Evolutionary conservation across 2,113 vertebrate species (phyloP).

Genomic region (Tonatia bakeri): DNA sequence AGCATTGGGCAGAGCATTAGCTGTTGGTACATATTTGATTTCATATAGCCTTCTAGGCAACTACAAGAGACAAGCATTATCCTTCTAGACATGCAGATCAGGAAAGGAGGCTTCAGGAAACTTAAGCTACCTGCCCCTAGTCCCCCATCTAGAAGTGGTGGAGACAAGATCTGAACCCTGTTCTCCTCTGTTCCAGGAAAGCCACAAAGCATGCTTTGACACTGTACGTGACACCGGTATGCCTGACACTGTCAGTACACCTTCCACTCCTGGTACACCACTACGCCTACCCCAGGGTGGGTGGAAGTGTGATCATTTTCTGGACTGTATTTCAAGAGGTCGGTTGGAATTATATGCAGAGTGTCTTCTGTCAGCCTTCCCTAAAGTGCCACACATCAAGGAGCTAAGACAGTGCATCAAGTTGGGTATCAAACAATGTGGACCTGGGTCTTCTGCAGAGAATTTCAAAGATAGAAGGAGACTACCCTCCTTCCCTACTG

Average conservation of each 20-base stretch:
- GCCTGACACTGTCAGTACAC: not conserved
- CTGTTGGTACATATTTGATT: not conserved
- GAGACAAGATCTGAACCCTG: not conserved
- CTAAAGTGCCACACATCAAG: not conserved
- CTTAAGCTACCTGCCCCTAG: not conserved
- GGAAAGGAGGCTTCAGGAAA: not conserved
- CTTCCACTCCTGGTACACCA: not conserved
- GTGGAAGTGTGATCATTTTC: not conserved
- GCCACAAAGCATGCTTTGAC: not conserved
- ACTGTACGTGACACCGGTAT: accelerated
- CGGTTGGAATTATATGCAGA: not conserved
- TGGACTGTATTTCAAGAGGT: not conserved
- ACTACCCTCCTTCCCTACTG: not conserved
- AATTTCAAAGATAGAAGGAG: not conserved
- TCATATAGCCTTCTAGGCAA: not conserved
- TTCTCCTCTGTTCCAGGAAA: not conserved
- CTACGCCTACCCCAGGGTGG: no score
- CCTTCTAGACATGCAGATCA: not conserved
- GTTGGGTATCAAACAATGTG: not conserved
- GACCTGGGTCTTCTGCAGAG: not conserved
- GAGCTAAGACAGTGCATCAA: not conserved
- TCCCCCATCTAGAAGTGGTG: not conserved
- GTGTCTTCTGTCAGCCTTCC: not conserved
- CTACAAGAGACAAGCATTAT: not conserved
- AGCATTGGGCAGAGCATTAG: not conserved